Base-by-base conservation (phyloP, 92 coral and sea anemone species). In the Palythoa heliodiscus region DNA sequence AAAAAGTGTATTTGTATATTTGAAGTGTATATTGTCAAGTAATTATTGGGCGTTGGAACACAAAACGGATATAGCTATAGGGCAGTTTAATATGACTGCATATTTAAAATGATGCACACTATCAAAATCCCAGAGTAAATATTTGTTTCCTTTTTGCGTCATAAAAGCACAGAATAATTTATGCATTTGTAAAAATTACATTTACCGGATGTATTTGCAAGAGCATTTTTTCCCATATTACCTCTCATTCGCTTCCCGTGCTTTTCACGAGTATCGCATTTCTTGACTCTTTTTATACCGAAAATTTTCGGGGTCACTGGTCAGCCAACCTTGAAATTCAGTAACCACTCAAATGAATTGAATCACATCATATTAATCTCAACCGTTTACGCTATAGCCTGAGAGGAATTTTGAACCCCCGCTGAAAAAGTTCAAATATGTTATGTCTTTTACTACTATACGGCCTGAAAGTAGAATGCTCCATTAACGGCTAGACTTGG, bases 251-350 rank as follows among this genome's bases (percentile, higher is more conserved):
- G 8, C 69, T 19, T 7, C 22, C 8, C 19, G 22, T 19, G 69
- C 69, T 63, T 35, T 22, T 4, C 8, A n/a, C 40, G 16, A 29
- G 39, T 1, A 19, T 22, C 16, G 6, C 43, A 37, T 22, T 25
- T 24, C 43, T 35, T 69, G 43, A 69, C 24, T 69, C 16, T 25
- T 13, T 25, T n/a, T n/a, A n/a, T 16, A 43, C 19, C 38, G 23
- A 47, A 79, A 43, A 40, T 64, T 43, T 80, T 80, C 74, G 37
- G 84, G 84, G 84, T 80, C 84, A 80, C 17, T 48, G 73, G 15
- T 29, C 19, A 25, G 4, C 7, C 73, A 69, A 69, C 73, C 73
- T 25, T 69, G 47, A 69, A 67, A 23, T 80, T 80, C 75, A 19
- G 84, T 64, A 70, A 60, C 72, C 83, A 61, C 71, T 78, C 84